Evolutionary conservation across 2,113 vertebrate species (phyloP).

Genomic region (Gallinago undulata): DNA sequence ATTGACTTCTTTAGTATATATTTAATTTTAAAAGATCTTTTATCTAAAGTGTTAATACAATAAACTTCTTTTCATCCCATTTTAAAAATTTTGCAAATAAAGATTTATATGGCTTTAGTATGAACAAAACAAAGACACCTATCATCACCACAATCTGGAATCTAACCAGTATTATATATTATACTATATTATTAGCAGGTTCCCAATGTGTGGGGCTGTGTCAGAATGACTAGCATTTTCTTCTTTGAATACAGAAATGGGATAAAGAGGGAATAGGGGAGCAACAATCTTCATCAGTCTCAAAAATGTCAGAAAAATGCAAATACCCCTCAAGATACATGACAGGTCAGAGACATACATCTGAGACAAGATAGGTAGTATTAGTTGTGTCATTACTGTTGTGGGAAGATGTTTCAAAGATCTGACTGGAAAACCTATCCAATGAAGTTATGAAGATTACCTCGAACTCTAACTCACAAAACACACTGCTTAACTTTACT

Average conservation of each 20-base stretch:
- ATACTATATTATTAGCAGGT: not conserved
- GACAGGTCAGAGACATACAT: not conserved
- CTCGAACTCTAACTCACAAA: not conserved
- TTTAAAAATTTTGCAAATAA: not conserved
- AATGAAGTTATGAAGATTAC: not conserved
- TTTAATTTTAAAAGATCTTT: not conserved
- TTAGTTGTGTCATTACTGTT: not conserved
- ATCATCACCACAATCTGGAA: not conserved
- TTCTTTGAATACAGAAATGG: not conserved
- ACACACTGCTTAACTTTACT: not conserved
- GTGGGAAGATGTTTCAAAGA: not conserved
- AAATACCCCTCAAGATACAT: not conserved
- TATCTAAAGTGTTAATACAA: not conserved
- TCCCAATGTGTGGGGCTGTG: not conserved
- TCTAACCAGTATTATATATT: not conserved
- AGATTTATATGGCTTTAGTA: not conserved
- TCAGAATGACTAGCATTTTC: not conserved
- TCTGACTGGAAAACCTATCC: not conserved
- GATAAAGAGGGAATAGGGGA: not conserved
- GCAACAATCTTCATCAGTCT: not conserved
- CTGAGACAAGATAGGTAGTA: not conserved
- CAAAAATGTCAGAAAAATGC: not conserved
- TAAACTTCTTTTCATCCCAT: not conserved
- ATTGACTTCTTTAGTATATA: not conserved
- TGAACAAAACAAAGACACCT: not conserved